Percentiles rank a stretch among this genome's conserved stretches.
phyloP scores from a whole-genome alignment of 2,797 vertebrate genomes.

The Apodemus agrarius region DNA sequence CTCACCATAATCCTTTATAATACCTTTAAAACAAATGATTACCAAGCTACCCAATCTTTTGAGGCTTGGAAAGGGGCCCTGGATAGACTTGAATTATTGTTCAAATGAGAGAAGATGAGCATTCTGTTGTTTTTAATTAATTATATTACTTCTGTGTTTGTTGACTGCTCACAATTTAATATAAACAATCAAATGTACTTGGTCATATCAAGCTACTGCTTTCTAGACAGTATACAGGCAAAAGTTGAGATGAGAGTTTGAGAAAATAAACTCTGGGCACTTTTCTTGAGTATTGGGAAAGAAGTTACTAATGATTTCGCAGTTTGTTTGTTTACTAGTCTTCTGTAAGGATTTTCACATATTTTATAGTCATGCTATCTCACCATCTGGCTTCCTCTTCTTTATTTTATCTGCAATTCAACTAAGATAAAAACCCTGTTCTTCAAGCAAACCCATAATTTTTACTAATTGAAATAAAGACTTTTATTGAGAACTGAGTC shows the following conservation, averaged over 20 bases:
- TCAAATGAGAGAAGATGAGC: conserved; percentile 29
- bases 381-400: background rate
- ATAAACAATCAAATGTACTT: conserved; percentile 39
- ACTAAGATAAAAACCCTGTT: background rate
- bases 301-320: background rate
- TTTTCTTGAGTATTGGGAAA: background rate
- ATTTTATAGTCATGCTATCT: background rate
- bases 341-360: background rate
- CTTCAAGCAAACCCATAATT: background rate
- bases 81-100: conserved; percentile 33
- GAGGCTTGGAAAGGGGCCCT: conserved; percentile 63
- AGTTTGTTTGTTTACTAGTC: background rate
- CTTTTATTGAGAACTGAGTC: background rate
- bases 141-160: conserved; percentile 56
- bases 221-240: background rate
- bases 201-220: background rate
- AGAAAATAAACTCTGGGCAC: background rate
- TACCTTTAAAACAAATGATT: conserved; percentile 77
- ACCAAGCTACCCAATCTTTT: conserved; percentile 21
- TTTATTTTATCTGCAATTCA: background rate
- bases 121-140: conserved; percentile 57
- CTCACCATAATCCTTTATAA: conserved; percentile 65
- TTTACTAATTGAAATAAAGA: background rate
- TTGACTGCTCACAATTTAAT: conserved; percentile 47
- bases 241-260: background rate